Conservation (phyloP, 2,888 invertebrate species). For the Biston betularia region DNA sequence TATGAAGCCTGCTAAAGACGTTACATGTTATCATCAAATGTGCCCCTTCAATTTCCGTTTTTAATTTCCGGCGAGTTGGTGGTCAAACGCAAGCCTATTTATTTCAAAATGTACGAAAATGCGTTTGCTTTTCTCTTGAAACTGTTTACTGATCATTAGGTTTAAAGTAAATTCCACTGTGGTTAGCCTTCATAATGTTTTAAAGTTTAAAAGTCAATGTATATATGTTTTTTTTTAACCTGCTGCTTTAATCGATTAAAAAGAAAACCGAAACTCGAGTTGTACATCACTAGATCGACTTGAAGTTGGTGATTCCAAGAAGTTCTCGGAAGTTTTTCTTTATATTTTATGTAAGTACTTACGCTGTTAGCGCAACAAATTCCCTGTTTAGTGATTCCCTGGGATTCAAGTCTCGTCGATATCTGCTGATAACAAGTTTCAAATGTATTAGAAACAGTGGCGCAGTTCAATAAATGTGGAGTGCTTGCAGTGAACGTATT, state of each 20-base stretch:
- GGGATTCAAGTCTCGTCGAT: conserved; percentile 50
- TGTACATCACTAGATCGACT: conserved; percentile 45
- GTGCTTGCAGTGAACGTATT: conserved; percentile 56
- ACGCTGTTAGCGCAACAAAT: conserved; percentile 61
- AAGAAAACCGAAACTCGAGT: background rate
- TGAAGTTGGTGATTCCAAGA: conserved; percentile 80
- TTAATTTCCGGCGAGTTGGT: too few relatives aligned
- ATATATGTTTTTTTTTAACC: too few relatives aligned
- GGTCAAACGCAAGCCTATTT: too few relatives aligned
- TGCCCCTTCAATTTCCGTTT: too few relatives aligned
- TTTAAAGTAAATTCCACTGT: too few relatives aligned
- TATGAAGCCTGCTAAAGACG: too few relatives aligned
- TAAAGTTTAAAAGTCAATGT: too few relatives aligned
- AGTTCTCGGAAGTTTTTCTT: conserved; percentile 72
- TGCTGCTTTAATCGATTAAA: background rate
- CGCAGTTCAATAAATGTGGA: conserved; percentile 62
- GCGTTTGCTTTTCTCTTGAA: too few relatives aligned
- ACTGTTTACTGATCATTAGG: too few relatives aligned
- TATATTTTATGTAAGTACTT: conserved; percentile 77
- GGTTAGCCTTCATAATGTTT: too few relatives aligned
- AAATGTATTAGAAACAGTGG: conserved; percentile 48
- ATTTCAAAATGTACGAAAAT: too few relatives aligned
- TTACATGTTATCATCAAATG: too few relatives aligned
- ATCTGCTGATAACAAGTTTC: conserved; percentile 48
- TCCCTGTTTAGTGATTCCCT: conserved; percentile 57